A percentile compares a stretch with the other conserved stretches of the same genome.
These are phyloP conservation scores for Monodelphis domestica DNA, from an alignment of 2,797 vertebrate species.

Conservation along the genomic window DNA sequence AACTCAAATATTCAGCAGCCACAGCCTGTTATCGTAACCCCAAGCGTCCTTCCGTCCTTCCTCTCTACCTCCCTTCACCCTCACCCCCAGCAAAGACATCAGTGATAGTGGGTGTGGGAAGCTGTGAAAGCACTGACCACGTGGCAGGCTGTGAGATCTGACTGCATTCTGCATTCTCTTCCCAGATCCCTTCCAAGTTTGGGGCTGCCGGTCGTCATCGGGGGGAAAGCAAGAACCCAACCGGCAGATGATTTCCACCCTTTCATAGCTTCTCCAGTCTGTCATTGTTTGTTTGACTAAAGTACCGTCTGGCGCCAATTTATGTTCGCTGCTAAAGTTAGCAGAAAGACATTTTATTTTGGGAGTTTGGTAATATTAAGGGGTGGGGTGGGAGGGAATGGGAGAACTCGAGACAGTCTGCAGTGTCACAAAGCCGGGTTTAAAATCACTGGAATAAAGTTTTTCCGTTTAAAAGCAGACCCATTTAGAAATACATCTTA, in stretches of 20 bases:
- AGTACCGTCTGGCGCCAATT: not conserved
- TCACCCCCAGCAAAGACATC: fast-evolving
- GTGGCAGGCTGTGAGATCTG: not conserved
- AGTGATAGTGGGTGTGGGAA: not conserved
- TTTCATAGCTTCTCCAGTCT: not conserved
- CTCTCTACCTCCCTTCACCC: not conserved
- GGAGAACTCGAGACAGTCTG: not conserved
- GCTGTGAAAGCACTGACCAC: not conserved
- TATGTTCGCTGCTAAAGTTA: not conserved
- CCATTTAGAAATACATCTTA: not conserved
- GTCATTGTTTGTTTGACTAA: not conserved
- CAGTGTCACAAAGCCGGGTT: constrained; percentile 12
- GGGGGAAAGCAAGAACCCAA: too few relatives aligned
- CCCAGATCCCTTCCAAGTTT: not conserved
- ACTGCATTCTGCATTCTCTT: not conserved
- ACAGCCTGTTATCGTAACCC: not conserved
- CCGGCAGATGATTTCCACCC: not conserved
- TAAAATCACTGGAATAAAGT: not conserved
- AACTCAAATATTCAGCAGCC: not conserved
- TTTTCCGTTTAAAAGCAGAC: constrained; percentile 7
- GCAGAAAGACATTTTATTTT: not conserved
- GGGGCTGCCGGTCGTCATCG: not conserved
- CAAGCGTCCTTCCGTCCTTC: constrained; percentile 19
- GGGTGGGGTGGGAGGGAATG: not conserved
- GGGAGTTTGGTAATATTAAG: not conserved